These are phyloP conservation scores for Papilio polyxenes DNA, from an alignment of 1,140 invertebrate species.

Conservation along the genomic window DNA sequence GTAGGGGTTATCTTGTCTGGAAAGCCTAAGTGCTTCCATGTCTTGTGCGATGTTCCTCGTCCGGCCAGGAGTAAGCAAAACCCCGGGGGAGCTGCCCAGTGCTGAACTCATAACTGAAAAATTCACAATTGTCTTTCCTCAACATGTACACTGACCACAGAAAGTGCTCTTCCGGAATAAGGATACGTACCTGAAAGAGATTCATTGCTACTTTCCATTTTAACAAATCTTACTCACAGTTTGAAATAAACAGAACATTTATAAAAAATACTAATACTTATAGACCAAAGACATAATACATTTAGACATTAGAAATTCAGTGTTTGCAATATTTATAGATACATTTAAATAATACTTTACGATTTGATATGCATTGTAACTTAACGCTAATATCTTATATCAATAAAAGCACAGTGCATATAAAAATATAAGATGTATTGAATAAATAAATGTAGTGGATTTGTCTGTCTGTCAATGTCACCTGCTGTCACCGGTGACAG, in stretches of 20 bases:
- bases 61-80: constrained; percentile 86
- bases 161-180: background rate
- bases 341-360: background rate
- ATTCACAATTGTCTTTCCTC: constrained; percentile 42
- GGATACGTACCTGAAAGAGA: constrained; percentile 64
- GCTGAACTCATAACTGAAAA: constrained; percentile 58
- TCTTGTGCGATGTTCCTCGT: constrained; percentile 90
- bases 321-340: background rate
- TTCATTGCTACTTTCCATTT: constrained; percentile 74
- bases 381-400: background rate
- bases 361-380: background rate
- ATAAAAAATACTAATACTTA: constrained; percentile 14
- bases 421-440: background rate
- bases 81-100: constrained; percentile 79
- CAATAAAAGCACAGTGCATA: background rate
- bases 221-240: constrained; percentile 21
- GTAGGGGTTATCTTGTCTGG: constrained; percentile 91
- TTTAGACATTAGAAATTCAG: background rate
- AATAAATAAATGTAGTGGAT: background rate
- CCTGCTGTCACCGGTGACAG: background rate
- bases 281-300: background rate
- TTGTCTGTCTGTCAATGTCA: background rate
- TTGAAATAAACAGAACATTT: constrained; percentile 6
- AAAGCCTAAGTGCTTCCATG: constrained; percentile 89
- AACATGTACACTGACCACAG: background rate